phyloP scores from a whole-genome alignment of 2,113 vertebrate genomes.

The Eonycteris spelaea region DNA sequence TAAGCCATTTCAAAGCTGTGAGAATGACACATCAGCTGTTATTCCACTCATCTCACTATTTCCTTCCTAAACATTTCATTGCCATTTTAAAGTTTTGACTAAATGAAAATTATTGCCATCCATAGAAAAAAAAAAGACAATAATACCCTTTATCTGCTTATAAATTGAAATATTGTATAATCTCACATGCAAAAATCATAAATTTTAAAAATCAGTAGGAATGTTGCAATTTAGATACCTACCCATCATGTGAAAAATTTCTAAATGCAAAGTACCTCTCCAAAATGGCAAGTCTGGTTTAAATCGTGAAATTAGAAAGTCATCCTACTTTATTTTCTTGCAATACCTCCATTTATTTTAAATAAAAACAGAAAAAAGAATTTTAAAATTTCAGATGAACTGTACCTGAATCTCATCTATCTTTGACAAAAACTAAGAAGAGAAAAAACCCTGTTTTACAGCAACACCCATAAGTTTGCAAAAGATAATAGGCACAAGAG shows the following conservation, averaged over 20 bases:
- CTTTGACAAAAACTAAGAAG: neutral
- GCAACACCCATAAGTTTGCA: neutral
- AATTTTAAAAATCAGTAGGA: neutral
- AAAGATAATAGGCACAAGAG: accelerated
- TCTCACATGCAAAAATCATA: neutral
- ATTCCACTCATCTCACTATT: too few relatives aligned
- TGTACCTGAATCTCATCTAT: neutral
- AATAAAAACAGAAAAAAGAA: neutral
- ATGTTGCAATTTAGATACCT: neutral
- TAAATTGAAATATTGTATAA: neutral
- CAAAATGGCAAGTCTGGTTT: neutral
- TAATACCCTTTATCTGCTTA: neutral
- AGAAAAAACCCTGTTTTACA: neutral
- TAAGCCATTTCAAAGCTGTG: constrained; percentile 24
- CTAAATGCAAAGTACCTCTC: neutral
- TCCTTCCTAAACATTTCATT: neutral
- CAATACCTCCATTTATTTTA: neutral
- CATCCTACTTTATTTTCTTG: neutral
- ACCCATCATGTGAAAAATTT: neutral
- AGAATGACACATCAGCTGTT: neutral
- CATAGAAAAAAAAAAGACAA: neutral
- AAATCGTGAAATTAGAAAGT: neutral
- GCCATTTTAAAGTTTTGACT: neutral
- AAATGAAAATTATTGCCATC: neutral
- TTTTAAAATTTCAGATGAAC: constrained; percentile 11